Base-by-base conservation (phyloP, 1,140 invertebrate species). In the Theocolax elegans region DNA sequence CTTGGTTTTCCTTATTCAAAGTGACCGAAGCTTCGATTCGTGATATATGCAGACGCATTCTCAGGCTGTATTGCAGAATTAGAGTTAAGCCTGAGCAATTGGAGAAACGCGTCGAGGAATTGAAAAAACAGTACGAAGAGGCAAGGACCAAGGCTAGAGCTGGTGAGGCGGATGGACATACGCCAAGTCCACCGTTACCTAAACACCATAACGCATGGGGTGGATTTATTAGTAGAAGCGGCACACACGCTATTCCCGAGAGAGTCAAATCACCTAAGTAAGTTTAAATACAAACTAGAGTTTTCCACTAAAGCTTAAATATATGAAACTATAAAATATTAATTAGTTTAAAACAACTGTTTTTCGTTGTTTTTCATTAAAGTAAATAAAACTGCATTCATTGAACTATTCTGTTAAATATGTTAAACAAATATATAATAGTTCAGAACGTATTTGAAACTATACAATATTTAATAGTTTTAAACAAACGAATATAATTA, bases 1-100 rank as follows among this genome's bases (percentile, higher is more conserved):
- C 93, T 0, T 99, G 97, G 97, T 98, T 92, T 81, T 85, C 89
- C 1, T 82, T 96, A 1, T 98, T 99, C 80, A 91, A 92, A 77
- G 95, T 96, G 0, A 88, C 87, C 0, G 94, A 97, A 84, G 88
- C 88, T 15, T 90, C 95, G 56, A 95, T 99, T 10, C 87, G 92
- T 67, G 93, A 96, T 75, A 94, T 98, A 35, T 96, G 93, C 74
- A 83, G 91, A 38, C 90, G 91, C 23, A 95, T 99, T 71, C 85
- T 98, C 27, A 88, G 92, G 70, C 86, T 99, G 0, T 99, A 99
- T 79, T 91, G 89, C 31, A 87, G 95, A 70, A 85, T 90, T 9
- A 94, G 94, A 86, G 92, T 95, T 66, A 89, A 87, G 73, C 83
- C 87, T 7, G 93, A 95, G 71, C 86, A 89, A 38, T 80, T 96